Conservation (phyloP, 92 coral and sea anemone species). For the Parazoanthus swiftii region DNA sequence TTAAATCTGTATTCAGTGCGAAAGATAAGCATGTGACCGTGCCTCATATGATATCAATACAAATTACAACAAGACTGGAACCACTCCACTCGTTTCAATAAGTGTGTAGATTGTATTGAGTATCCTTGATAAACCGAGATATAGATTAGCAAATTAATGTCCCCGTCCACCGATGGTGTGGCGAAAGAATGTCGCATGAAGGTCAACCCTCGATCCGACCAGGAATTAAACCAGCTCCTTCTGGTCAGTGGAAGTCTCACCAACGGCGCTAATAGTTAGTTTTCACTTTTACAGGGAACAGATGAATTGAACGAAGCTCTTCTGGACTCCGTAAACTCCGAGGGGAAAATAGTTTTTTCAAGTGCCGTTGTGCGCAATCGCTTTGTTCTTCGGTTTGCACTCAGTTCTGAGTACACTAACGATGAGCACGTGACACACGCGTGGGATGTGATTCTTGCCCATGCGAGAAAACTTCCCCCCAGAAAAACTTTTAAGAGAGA, state of each 20-base stretch:
- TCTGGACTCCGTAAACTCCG: constrained; percentile 4
- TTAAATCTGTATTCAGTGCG: too few relatives aligned
- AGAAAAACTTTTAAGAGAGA: not conserved
- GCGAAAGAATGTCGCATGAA: not conserved
- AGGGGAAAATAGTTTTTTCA: constrained; percentile 5
- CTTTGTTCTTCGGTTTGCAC: constrained; percentile 14
- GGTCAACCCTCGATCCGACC: not conserved
- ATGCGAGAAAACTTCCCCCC: not conserved
- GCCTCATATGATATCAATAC: too few relatives aligned
- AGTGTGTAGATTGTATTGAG: too few relatives aligned
- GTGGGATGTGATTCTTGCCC: constrained; percentile 5
- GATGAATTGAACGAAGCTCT: not conserved
- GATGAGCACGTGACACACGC: constrained; percentile 21
- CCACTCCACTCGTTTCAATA: too few relatives aligned
- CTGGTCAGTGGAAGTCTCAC: not conserved
- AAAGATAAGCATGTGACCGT: too few relatives aligned
- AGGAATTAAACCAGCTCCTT: not conserved
- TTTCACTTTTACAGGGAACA: not conserved
- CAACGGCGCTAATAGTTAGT: not conserved
- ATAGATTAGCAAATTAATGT: too few relatives aligned
- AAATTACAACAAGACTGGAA: too few relatives aligned
- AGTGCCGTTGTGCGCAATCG: constrained; percentile 3
- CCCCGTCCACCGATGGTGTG: too few relatives aligned
- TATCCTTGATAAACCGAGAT: too few relatives aligned
- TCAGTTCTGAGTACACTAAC: constrained; percentile 10